Conservation (phyloP, 2,797 vertebrate species). For the Paratrypauchen microcephalus region DNA sequence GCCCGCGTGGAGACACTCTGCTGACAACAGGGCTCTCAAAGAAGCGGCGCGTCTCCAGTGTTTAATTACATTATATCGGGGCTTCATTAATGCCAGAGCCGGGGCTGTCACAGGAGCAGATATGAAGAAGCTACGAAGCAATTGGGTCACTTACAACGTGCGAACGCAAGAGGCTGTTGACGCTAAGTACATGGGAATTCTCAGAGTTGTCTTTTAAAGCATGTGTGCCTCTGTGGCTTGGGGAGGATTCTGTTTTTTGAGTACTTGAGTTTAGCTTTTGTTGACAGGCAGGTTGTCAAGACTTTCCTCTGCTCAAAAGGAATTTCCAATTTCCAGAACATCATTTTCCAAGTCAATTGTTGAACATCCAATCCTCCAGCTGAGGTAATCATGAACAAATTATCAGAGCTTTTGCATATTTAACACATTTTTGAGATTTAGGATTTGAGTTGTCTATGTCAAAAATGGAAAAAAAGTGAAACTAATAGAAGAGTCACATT, state of each 20-base stretch:
- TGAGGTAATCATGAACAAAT: too few relatives aligned
- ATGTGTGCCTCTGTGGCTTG: neutral
- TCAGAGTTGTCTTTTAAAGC: neutral
- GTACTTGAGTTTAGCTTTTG: constrained; percentile 12
- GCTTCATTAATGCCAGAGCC: constrained; percentile 4
- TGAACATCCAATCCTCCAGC: too few relatives aligned
- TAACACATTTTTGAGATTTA: too few relatives aligned
- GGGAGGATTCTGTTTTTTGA: neutral
- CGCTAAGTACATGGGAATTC: neutral
- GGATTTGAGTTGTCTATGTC: too few relatives aligned
- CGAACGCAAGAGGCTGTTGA: neutral
- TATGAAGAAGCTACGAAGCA: neutral
- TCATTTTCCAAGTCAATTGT: too few relatives aligned
- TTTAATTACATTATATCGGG: constrained; percentile 11
- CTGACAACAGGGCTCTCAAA: constrained; percentile 7
- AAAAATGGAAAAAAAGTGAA: too few relatives aligned
- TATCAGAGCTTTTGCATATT: too few relatives aligned
- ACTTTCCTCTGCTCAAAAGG: too few relatives aligned
- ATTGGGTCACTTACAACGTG: neutral
- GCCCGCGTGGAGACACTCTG: neutral
- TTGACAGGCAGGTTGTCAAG: neutral
- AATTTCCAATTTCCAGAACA: too few relatives aligned
- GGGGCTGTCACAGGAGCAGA: neutral
- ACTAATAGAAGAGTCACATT: too few relatives aligned
- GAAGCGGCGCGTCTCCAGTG: constrained; percentile 6